phyloP scores from a whole-genome alignment of 2,888 invertebrate species.

The Pseudococcus viburni region DNA sequence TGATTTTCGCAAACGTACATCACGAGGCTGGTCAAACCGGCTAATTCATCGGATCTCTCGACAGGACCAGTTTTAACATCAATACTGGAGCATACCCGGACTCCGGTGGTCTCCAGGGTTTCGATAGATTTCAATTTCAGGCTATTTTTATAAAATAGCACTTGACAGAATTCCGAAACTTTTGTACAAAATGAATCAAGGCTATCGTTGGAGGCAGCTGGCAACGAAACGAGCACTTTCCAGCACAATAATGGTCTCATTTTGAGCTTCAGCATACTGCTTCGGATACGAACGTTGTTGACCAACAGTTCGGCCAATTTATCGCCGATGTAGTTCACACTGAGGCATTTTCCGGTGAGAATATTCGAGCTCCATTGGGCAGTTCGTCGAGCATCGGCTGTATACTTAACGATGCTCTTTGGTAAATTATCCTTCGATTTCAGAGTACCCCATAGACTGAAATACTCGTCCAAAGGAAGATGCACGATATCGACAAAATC shows the following conservation, averaged over 20 bases:
- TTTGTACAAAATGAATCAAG: background rate
- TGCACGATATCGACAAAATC: conserved; percentile 58
- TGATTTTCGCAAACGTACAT: conserved; percentile 44
- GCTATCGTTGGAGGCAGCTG: background rate
- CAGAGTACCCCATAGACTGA: conserved; percentile 48
- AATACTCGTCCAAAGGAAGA: conserved; percentile 33
- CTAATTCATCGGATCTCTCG: background rate
- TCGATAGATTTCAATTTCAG: background rate
- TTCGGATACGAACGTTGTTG: background rate
- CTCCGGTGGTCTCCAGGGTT: background rate
- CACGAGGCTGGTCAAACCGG: conserved; percentile 15
- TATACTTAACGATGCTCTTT: conserved; percentile 23
- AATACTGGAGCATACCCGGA: background rate
- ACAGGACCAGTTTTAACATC: background rate
- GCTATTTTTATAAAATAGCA: conserved; percentile 37
- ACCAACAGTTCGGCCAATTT: conserved; percentile 5
- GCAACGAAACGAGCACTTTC: conserved; percentile 42
- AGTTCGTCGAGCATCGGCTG: background rate
- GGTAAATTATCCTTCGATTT: background rate
- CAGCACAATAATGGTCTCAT: conserved; percentile 30
- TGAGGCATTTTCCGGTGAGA: background rate
- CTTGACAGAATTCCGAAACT: conserved; percentile 52
- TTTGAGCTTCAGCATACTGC: background rate
- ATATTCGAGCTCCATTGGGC: conserved; percentile 50
- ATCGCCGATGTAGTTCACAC: conserved; percentile 28